Evolutionary conservation across 2,113 vertebrate genomes (phyloP).

Genomic region (Salvelinus fontinalis): DNA sequence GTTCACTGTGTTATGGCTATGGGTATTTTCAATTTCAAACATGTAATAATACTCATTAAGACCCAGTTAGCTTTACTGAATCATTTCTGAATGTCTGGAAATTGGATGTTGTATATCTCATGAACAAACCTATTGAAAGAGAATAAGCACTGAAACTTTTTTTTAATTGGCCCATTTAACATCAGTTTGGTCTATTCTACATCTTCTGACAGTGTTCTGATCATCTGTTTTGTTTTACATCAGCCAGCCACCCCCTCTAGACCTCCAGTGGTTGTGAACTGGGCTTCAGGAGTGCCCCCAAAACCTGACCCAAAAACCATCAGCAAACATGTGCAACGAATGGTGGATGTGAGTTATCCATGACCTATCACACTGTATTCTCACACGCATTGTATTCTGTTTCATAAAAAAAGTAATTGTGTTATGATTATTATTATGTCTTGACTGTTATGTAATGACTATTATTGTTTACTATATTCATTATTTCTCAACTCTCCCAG

Average conservation of each 20-base stretch:
- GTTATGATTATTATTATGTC: not conserved
- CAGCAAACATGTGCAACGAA: constrained; percentile 94
- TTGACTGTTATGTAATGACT: too few species aligned
- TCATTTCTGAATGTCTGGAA: not conserved
- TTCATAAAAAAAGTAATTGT: not conserved
- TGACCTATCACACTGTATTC: not conserved
- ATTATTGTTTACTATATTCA: too few species aligned
- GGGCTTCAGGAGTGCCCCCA: constrained; percentile 90
- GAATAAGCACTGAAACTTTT: not conserved
- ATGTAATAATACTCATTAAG: too few species aligned
- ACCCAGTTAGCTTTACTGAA: not conserved
- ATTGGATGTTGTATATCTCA: not conserved
- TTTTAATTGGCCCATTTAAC: not conserved
- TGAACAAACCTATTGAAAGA: not conserved
- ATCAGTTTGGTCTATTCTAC: not conserved
- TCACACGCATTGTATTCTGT: not conserved
- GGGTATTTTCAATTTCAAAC: too few species aligned
- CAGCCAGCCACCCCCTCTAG: constrained; percentile 91
- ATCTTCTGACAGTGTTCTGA: constrained; percentile 15
- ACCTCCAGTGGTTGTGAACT: constrained; percentile 90
- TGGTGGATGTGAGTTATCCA: constrained; percentile 90
- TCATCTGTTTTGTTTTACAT: constrained; percentile 30
- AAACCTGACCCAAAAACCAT: constrained; percentile 94
- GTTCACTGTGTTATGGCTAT: too few species aligned
- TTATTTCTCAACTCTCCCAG: too few species aligned